Evolutionary conservation across 2,888 invertebrate genomes (phyloP).

Genomic region (Bedellia somnulentella): DNA sequence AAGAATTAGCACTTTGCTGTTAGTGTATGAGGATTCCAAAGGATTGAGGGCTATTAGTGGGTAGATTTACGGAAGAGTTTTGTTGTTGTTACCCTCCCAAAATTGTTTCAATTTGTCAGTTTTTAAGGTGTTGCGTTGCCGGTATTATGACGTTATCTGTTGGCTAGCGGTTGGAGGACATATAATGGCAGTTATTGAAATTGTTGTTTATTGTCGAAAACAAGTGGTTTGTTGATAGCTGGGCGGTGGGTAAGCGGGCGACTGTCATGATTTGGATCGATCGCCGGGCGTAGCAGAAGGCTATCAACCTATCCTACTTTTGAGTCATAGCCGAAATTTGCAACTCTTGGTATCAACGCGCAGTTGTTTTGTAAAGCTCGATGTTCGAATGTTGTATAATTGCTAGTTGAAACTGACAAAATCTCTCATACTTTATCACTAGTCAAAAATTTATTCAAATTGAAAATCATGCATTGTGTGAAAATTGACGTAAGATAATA

Average conservation of each 20-base stretch:
- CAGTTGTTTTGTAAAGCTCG: no score
- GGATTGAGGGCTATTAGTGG: background rate
- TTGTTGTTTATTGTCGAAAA: constrained; percentile 15
- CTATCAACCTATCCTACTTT: no score
- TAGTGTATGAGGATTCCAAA: no score
- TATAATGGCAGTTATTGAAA: constrained; percentile 21
- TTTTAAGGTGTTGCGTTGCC: constrained; percentile 27
- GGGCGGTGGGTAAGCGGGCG: constrained; percentile 14
- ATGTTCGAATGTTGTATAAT: no score
- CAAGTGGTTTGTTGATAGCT: constrained; percentile 21
- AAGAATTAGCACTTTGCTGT: background rate
- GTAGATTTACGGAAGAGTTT: background rate
- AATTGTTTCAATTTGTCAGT: constrained; percentile 41
- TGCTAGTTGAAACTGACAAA: no score
- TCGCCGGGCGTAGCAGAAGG: constrained; percentile 50
- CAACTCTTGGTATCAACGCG: no score
- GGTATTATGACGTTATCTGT: constrained; percentile 18
- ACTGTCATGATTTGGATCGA: constrained; percentile 53
- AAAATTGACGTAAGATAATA: no score
- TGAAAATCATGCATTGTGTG: no score
- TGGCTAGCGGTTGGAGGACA: constrained; percentile 22
- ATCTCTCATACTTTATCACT: no score
- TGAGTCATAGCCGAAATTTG: no score
- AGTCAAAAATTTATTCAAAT: no score
- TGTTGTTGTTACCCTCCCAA: constrained; percentile 22